These are phyloP conservation scores for Agonopterix alstromeriana DNA, from an alignment of 2,888 invertebrate species.

Conservation along the genomic window DNA sequence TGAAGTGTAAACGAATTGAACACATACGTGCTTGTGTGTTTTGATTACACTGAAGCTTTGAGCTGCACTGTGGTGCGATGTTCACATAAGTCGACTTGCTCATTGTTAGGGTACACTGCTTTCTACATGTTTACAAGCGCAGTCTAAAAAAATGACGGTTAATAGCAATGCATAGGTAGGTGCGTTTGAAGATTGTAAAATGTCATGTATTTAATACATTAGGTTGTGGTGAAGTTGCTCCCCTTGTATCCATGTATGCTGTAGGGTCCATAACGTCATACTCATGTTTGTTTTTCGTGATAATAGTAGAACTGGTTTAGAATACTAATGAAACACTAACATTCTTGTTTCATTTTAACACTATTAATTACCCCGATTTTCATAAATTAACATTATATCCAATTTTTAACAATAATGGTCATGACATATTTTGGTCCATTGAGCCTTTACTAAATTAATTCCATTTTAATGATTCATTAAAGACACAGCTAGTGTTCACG, in stretches of 20 bases:
- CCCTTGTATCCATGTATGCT: neutral
- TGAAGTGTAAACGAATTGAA: too few species aligned
- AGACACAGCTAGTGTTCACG: neutral
- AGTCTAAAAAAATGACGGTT: too few species aligned
- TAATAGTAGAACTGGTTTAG: conserved; percentile 23
- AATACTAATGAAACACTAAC: conserved; percentile 33
- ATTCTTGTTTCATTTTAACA: conserved; percentile 40
- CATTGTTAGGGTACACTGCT: too few species aligned
- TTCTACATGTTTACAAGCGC: too few species aligned
- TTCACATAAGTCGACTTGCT: too few species aligned
- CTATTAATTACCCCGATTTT: conserved; percentile 14
- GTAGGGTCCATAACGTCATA: neutral
- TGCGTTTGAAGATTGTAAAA: neutral
- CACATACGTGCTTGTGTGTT: too few species aligned
- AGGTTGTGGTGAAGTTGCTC: neutral
- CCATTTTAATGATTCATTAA: neutral
- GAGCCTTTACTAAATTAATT: neutral
- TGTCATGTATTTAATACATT: neutral
- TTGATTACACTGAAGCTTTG: neutral
- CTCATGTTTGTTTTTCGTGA: conserved; percentile 16
- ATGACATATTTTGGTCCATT: neutral
- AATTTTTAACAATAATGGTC: neutral
- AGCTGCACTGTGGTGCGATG: neutral
- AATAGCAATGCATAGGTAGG: neutral
- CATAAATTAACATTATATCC: too few species aligned